Percentiles rank a stretch among this genome's conserved stretches.
Evolutionary conservation across 2,888 invertebrate genomes (phyloP).

Genomic region (Pedicia rivosa): DNA sequence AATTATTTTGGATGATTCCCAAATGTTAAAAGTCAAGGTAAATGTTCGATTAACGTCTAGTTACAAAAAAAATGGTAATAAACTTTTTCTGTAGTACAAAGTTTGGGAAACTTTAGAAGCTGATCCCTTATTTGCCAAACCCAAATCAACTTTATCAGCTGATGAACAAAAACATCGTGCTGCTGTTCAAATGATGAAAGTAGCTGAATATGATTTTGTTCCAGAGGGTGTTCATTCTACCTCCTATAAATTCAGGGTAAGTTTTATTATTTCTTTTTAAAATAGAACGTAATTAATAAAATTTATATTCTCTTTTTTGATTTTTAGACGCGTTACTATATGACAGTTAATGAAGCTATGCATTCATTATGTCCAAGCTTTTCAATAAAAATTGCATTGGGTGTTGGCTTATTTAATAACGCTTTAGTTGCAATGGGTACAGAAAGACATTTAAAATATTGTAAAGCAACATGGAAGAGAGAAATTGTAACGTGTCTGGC

Average conservation of each 20-base stretch:
- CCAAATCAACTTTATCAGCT: slow-evolving; percentile 39
- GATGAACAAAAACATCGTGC: slow-evolving; percentile 59
- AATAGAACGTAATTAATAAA: background rate
- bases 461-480: slow-evolving; percentile 51
- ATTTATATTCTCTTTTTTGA: slow-evolving; percentile 11
- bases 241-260: slow-evolving; percentile 25
- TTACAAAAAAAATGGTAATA: slow-evolving; percentile 9
- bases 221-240: slow-evolving; percentile 34
- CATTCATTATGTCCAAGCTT: slow-evolving; percentile 53
- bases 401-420: slow-evolving; percentile 58
- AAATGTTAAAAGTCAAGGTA: slow-evolving; percentile 63
- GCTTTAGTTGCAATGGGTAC: slow-evolving; percentile 59
- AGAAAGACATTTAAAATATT: slow-evolving; percentile 52
- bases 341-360: slow-evolving; percentile 61
- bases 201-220: slow-evolving; percentile 48
- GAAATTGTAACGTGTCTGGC: slow-evolving; percentile 70
- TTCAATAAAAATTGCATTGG: slow-evolving; percentile 62
- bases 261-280: slow-evolving; percentile 10
- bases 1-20: slow-evolving; percentile 62
- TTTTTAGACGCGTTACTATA: slow-evolving; percentile 52
- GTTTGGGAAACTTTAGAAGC: slow-evolving; percentile 62
- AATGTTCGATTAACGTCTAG: slow-evolving; percentile 13
- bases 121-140: slow-evolving; percentile 62
- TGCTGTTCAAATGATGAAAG: slow-evolving; percentile 48
- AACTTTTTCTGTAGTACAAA: slow-evolving; percentile 42